phyloP scores from a whole-genome alignment of 30 jellyfish, hydroid and myxozoan species.

The Chironex yamaguchii region DNA sequence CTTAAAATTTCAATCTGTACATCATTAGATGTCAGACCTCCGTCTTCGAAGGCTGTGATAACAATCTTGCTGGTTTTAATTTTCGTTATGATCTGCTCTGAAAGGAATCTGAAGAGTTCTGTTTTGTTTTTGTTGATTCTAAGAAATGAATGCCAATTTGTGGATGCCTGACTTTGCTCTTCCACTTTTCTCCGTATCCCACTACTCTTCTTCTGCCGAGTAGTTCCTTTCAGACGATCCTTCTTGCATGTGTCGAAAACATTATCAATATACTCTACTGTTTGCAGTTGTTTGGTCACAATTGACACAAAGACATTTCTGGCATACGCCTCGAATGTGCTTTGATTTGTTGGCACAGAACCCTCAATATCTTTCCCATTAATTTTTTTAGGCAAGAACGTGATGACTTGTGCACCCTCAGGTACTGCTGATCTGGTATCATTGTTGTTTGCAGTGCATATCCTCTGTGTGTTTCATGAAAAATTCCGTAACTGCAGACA shows the following conservation, averaged over 20 bases:
- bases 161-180: constrained; percentile 7
- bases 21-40: no score
- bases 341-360: constrained; percentile 23
- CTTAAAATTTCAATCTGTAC: no score
- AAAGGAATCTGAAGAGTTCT: constrained; percentile 38
- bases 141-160: constrained; percentile 49
- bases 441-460: no score
- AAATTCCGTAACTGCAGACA: no score
- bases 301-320: constrained; percentile 11
- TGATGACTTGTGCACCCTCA: no score
- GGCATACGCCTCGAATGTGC: constrained; percentile 49
- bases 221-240: constrained; percentile 62
- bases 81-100: constrained; percentile 34
- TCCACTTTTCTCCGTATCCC: constrained; percentile 20
- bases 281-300: constrained; percentile 27
- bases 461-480: no score
- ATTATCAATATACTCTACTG: constrained; percentile 30
- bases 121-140: constrained; percentile 39
- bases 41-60: constrained; percentile 49
- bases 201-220: constrained; percentile 51
- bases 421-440: no score
- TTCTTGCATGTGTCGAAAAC: constrained; percentile 42
- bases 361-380: no score
- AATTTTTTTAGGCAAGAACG: not conserved
- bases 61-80: constrained; percentile 30